Evolutionary conservation across 2,888 invertebrate genomes (phyloP).

Genomic region (Ganaspis brasiliensis): DNA sequence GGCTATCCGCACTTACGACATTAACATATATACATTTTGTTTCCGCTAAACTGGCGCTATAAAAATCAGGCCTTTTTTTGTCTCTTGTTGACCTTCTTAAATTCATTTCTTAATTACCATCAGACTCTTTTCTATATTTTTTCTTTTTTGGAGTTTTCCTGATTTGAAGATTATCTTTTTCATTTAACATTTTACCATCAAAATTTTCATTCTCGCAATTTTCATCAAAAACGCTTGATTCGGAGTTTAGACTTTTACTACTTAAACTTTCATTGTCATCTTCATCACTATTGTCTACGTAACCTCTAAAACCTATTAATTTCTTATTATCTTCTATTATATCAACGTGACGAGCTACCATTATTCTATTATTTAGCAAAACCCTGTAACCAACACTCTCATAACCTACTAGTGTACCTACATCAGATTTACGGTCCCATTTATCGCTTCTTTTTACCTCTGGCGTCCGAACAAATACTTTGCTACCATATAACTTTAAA

Average conservation of each 20-base stretch:
- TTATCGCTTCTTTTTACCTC: not conserved
- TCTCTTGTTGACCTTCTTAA: constrained; percentile 15
- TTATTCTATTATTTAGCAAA: not conserved
- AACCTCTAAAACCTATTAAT: not conserved
- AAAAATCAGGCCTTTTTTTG: not conserved
- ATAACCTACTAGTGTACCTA: constrained; percentile 34
- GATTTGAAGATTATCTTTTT: not conserved
- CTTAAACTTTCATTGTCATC: constrained; percentile 5
- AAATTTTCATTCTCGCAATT: not conserved
- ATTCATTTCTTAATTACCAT: not conserved
- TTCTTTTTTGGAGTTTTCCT: not conserved
- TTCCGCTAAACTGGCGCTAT: not conserved
- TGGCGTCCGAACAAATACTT: too few species aligned
- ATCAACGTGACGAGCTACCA: constrained; percentile 23
- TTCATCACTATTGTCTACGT: constrained; percentile 2
- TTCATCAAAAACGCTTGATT: constrained; percentile 6
- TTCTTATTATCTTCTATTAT: not conserved
- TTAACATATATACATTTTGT: constrained; percentile 1
- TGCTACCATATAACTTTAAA: too few species aligned
- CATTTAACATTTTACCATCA: not conserved
- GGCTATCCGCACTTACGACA: not conserved
- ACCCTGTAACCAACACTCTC: not conserved
- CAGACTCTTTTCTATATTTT: not conserved
- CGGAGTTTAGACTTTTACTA: constrained; percentile 1
- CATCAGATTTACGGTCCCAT: constrained; percentile 16